A percentile compares a stretch with the other conserved stretches of the same genome.
phyloP scores from a whole-genome alignment of 1,140 invertebrate species.

The Cydia splendana region DNA sequence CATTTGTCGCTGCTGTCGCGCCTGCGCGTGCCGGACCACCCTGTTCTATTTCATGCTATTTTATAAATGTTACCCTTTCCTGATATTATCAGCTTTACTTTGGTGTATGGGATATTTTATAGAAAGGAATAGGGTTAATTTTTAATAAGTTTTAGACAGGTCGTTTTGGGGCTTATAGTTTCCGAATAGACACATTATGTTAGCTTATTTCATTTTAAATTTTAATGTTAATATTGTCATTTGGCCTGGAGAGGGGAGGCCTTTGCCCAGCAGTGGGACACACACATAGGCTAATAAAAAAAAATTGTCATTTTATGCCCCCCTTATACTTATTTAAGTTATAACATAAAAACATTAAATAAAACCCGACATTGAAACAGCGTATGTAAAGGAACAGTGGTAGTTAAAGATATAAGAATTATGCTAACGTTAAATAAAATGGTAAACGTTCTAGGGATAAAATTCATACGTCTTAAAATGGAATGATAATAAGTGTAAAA shows the following conservation, averaged over 20 bases:
- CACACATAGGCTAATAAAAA: no score
- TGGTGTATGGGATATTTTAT: neutral
- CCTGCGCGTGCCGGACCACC: slow-evolving; percentile 46
- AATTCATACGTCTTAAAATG: neutral
- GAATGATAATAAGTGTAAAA: neutral
- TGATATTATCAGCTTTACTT: neutral
- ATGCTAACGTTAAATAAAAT: neutral
- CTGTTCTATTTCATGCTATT: neutral
- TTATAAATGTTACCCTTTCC: neutral
- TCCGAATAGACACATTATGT: no score
- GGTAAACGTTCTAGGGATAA: neutral
- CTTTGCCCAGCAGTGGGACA: no score
- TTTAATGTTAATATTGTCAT: no score
- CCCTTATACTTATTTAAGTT: no score
- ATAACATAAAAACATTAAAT: no score
- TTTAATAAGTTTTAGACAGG: neutral
- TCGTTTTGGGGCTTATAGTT: no score
- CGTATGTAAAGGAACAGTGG: no score
- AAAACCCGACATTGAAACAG: no score
- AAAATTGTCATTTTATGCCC: no score
- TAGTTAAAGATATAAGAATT: neutral
- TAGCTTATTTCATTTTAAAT: no score
- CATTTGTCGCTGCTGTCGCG: slow-evolving; percentile 59
- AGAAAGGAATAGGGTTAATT: neutral
- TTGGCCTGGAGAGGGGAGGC: no score